These are phyloP conservation scores for Pyrrhopygopsis socrates DNA, from an alignment of 2,888 invertebrate genomes.

Conservation along the genomic window DNA sequence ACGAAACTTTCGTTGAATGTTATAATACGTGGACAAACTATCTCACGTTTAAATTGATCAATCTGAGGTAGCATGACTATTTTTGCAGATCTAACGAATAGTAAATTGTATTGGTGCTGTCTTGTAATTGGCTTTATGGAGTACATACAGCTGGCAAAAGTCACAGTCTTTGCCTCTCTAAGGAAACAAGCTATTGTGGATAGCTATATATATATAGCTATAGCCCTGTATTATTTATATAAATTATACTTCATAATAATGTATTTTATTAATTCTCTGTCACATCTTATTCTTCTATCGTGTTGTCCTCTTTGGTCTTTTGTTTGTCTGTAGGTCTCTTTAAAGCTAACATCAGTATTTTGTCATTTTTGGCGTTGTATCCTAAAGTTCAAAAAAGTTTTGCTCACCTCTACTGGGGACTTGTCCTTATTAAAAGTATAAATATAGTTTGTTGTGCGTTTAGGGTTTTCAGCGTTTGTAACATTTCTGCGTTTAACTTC, in stretches of 20 bases:
- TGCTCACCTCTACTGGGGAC: background rate
- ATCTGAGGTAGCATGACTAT: conserved; percentile 77
- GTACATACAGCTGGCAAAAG: too few species aligned
- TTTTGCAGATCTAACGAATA: conserved; percentile 71
- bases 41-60: conserved; percentile 68
- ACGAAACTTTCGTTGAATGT: conserved; percentile 80
- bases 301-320: background rate
- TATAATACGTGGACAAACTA: conserved; percentile 72
- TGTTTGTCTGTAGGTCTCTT: background rate
- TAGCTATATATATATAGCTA: too few species aligned
- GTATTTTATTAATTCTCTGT: background rate
- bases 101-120: conserved; percentile 12
- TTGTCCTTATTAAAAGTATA: background rate
- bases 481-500: background rate
- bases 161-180: background rate
- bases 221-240: too few species aligned
- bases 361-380: conserved; percentile 12
- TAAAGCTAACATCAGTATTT: background rate
- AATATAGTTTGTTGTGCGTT: background rate
- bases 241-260: background rate
- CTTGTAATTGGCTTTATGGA: too few species aligned
- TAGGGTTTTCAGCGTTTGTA: background rate
- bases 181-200: background rate
- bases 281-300: background rate
- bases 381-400: background rate